phyloP scores from a whole-genome alignment of 2,888 invertebrate species.

The Temnothorax rugatulus region DNA sequence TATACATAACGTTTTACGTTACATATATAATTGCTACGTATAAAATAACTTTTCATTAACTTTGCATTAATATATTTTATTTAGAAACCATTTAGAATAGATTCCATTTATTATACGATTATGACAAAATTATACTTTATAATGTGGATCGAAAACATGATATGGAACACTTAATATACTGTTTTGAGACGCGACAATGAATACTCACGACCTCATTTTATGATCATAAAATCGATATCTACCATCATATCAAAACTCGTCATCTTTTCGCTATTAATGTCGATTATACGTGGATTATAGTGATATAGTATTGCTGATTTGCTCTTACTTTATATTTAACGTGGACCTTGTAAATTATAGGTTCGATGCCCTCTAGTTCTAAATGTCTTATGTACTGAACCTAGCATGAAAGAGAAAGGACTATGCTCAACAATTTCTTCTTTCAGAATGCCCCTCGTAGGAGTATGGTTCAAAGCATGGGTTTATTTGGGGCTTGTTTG shows the following conservation, averaged over 20 bases:
- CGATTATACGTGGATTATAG: slow-evolving; percentile 51
- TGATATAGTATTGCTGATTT: slow-evolving; percentile 44
- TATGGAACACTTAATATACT: slow-evolving; percentile 18
- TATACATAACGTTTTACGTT: neutral
- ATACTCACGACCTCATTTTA: slow-evolving; percentile 79
- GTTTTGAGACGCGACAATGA: slow-evolving; percentile 63
- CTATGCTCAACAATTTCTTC: neutral
- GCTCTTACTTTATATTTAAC: neutral
- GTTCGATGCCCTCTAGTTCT: neutral
- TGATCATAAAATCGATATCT: slow-evolving; percentile 85
- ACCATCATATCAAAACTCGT: slow-evolving; percentile 80
- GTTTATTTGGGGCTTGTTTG: slow-evolving; percentile 83
- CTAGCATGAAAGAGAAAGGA: neutral
- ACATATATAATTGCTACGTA: too few relatives aligned
- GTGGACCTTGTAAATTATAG: slow-evolving; percentile 6
- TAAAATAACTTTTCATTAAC: neutral
- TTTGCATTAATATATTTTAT: neutral
- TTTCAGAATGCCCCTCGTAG: slow-evolving; percentile 83
- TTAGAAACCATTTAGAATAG: neutral
- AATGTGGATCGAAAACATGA: slow-evolving; percentile 1
- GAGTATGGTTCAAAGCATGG: slow-evolving; percentile 84
- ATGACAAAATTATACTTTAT: slow-evolving; percentile 14
- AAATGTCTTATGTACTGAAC: neutral
- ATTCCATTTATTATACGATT: neutral
- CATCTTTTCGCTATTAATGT: slow-evolving; percentile 72